Conservation (phyloP, 1,140 invertebrate species). For the Aphis craccivora region DNA sequence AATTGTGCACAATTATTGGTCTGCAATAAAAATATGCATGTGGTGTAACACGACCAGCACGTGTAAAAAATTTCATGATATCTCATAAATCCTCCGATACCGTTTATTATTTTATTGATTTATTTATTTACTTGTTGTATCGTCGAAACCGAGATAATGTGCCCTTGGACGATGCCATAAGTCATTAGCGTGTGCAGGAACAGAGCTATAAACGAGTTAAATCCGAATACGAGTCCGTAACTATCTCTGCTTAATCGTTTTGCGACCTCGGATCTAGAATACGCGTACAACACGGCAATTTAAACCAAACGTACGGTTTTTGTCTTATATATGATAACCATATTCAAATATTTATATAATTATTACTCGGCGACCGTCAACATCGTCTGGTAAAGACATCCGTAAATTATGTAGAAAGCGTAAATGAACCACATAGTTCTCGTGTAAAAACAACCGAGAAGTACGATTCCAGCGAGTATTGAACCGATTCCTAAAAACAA, state of each 20-base stretch:
- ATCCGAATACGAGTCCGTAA: constrained; percentile 88
- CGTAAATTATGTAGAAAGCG: constrained; percentile 76
- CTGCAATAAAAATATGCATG: background rate
- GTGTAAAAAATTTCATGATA: background rate
- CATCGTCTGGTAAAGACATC: constrained; percentile 80
- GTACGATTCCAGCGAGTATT: constrained; percentile 68
- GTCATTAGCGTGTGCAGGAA: constrained; percentile 80
- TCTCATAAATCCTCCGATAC: background rate
- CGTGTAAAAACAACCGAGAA: constrained; percentile 72
- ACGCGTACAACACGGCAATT: background rate
- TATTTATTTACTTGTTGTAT: constrained; percentile 35
- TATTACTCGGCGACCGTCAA: constrained; percentile 84
- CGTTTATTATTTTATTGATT: background rate
- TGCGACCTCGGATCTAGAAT: constrained; percentile 82
- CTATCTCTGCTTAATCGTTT: constrained; percentile 79
- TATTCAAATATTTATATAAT: background rate
- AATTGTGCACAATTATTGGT: too few relatives aligned
- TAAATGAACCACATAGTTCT: constrained; percentile 76
- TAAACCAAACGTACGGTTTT: background rate
- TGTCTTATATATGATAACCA: background rate
- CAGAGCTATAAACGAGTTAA: constrained; percentile 85
- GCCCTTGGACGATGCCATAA: constrained; percentile 67
- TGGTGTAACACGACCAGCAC: background rate
- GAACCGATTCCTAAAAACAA: constrained; percentile 25
- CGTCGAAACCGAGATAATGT: constrained; percentile 64